phyloP scores from a whole-genome alignment of 2,797 vertebrate genomes.

The Potorous gilbertii region DNA sequence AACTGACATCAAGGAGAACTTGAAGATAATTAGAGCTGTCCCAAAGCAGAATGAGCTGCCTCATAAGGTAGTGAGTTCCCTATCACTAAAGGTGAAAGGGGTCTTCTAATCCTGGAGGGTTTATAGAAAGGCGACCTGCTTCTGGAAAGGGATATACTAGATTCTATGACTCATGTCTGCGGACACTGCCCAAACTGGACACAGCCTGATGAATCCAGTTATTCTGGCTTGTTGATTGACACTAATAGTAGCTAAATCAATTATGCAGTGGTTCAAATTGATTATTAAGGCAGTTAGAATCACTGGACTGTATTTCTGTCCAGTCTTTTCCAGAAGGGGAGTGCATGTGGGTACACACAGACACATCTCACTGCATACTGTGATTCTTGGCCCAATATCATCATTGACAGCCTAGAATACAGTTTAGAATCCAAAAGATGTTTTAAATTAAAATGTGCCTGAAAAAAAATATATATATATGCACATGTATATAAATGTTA shows the following conservation, averaged over 20 bases:
- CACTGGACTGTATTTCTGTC: neutral
- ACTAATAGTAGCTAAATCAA: neutral
- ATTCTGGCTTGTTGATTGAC: constrained; percentile 8
- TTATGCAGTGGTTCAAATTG: constrained; percentile 11
- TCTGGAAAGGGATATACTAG: neutral
- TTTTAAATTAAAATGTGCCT: neutral
- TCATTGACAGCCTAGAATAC: neutral
- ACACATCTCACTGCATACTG: neutral
- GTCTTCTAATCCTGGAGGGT: neutral
- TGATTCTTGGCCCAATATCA: neutral
- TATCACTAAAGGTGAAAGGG: neutral
- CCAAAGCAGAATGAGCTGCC: neutral
- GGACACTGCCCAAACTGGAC: neutral
- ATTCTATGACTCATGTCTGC: neutral
- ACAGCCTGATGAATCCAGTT: neutral
- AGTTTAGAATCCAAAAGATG: neutral
- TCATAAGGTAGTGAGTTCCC: neutral
- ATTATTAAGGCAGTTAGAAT: constrained; percentile 24
- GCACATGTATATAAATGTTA: constrained; percentile 8
- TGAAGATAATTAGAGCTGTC: neutral
- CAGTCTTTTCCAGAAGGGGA: neutral
- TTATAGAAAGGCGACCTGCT: neutral
- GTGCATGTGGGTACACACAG: neutral
- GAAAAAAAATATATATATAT: neutral
- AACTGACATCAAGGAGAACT: neutral